These are phyloP conservation scores for Macrobrachium rosenbergii DNA, from an alignment of 1,140 invertebrate species.

Conservation along the genomic window DNA sequence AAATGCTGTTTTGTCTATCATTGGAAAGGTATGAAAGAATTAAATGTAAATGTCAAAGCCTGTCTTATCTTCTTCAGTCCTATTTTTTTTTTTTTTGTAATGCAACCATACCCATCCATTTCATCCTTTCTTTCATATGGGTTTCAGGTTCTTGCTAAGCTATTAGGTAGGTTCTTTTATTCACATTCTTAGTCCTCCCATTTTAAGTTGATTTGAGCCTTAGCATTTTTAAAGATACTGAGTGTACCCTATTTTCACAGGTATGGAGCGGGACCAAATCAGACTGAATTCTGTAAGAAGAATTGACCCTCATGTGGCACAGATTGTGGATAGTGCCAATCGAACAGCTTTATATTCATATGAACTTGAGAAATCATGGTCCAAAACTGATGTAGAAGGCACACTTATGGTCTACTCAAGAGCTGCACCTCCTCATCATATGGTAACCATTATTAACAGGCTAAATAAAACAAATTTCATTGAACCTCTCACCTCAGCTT, in stretches of 20 bases:
- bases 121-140: too few species aligned
- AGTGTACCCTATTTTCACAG: conserved; percentile 41
- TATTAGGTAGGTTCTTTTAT: neutral
- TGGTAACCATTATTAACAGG: conserved; percentile 65
- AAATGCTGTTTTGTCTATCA: too few species aligned
- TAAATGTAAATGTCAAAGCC: too few species aligned
- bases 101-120: too few species aligned
- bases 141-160: too few species aligned
- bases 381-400: conserved; percentile 65
- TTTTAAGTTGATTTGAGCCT: neutral
- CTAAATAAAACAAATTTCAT: conserved; percentile 64
- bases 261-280: conserved; percentile 63
- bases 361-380: conserved; percentile 62
- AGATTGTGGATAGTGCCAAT: conserved; percentile 59
- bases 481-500: conserved; percentile 60
- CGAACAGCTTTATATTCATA: conserved; percentile 64
- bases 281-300: conserved; percentile 60
- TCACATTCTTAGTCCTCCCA: neutral
- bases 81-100: too few species aligned
- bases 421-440: conserved; percentile 60
- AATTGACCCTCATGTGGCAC: conserved; percentile 60
- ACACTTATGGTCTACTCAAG: conserved; percentile 65
- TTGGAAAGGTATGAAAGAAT: too few species aligned
- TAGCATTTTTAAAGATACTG: neutral
- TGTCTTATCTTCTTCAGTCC: too few species aligned